phyloP scores from a whole-genome alignment of 2,113 vertebrate species.

The Galeopterus variegatus region DNA sequence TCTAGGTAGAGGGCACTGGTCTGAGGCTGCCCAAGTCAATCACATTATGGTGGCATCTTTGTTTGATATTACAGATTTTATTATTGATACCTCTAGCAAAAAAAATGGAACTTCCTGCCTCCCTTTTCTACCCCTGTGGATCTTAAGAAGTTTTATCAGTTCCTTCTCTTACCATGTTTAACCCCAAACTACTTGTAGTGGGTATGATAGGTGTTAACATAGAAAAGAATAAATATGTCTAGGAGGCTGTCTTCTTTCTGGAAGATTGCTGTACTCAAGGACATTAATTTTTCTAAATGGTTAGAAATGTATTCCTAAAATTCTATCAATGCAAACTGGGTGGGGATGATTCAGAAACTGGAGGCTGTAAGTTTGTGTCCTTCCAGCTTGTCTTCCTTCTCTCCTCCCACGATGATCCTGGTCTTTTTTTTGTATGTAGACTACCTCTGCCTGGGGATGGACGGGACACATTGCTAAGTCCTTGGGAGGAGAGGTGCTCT shows the following conservation, averaged over 20 bases:
- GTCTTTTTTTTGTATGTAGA: not conserved
- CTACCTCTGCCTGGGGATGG: not conserved
- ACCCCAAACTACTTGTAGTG: not conserved
- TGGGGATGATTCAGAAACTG: not conserved
- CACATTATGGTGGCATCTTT: not conserved
- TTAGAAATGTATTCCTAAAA: not conserved
- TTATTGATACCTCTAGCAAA: not conserved
- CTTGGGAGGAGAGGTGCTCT: constrained; percentile 35
- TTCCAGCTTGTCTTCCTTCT: not conserved
- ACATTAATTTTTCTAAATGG: not conserved
- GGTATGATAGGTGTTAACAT: not conserved
- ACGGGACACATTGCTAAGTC: fast-evolving
- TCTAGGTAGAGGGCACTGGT: not conserved
- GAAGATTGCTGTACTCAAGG: not conserved
- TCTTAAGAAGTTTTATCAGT: not conserved
- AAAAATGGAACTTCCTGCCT: not conserved
- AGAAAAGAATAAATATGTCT: not conserved
- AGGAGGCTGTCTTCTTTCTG: not conserved
- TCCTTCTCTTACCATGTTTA: not conserved
- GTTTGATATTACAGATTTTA: not conserved
- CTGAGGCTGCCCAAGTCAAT: not conserved
- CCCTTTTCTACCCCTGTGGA: not conserved
- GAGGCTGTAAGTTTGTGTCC: not conserved
- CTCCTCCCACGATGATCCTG: fast-evolving
- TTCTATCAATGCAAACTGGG: not conserved